These are phyloP conservation scores for Brassicogethes aeneus DNA, from an alignment of 2,888 invertebrate species.

Conservation along the genomic window DNA sequence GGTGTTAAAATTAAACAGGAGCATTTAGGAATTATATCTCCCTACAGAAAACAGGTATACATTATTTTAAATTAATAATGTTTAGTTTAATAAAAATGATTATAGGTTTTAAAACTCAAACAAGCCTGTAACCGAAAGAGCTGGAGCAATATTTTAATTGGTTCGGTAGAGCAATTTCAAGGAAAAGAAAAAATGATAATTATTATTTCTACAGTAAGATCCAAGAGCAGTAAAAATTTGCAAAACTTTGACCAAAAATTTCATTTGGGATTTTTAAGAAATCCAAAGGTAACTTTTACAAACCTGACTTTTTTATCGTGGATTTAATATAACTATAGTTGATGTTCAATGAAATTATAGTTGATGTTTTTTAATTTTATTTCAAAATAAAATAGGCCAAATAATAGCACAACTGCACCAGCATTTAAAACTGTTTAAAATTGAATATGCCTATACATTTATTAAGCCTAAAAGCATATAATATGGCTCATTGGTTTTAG, in stretches of 20 bases:
- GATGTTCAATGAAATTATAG: no score
- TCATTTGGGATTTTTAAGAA: constrained; percentile 45
- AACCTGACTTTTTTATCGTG: no score
- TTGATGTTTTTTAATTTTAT: no score
- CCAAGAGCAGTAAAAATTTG: constrained; percentile 39
- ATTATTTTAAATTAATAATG: neutral
- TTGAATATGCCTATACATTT: no score
- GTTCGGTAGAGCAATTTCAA: constrained; percentile 80
- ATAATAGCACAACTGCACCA: no score
- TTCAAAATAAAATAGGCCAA: no score
- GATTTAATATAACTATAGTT: no score
- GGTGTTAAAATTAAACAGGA: constrained; percentile 39
- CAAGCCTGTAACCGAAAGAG: constrained; percentile 31
- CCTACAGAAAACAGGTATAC: constrained; percentile 43
- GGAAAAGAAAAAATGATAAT: constrained; percentile 75
- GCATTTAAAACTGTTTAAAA: no score
- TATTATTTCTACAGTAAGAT: constrained; percentile 73
- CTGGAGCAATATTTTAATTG: constrained; percentile 49
- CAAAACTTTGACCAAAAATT: constrained; percentile 46
- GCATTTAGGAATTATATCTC: constrained; percentile 50
- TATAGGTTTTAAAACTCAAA: constrained; percentile 39
- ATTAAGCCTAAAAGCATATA: no score
- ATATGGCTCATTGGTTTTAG: no score
- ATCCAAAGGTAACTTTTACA: constrained; percentile 49
- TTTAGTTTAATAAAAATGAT: no score